Evolutionary conservation across 2,113 vertebrate species (phyloP).

Genomic region (Paracanthobrama guichenoti): DNA sequence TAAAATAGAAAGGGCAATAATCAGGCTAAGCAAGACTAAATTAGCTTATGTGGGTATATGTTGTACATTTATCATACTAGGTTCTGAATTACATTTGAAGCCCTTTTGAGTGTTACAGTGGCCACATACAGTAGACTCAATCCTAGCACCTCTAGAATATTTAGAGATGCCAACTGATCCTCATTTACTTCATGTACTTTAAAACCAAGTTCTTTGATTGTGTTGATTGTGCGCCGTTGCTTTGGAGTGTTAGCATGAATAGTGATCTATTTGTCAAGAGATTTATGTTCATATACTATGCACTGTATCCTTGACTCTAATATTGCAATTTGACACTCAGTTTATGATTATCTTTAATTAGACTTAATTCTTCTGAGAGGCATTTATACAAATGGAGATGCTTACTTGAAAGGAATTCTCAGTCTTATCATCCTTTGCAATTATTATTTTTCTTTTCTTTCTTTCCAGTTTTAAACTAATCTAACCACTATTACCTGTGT

Average conservation of each 20-base stretch:
- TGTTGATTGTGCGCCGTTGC: slow-evolving; percentile 9
- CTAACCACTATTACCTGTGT: not conserved
- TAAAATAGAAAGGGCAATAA: not conserved
- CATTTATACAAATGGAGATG: not conserved
- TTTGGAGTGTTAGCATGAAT: not conserved
- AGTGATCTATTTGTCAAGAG: not conserved
- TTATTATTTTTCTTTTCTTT: not conserved
- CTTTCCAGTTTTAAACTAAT: not conserved
- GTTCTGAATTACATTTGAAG: not conserved
- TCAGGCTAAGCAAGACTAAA: not conserved
- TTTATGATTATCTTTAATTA: not conserved
- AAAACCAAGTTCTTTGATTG: not conserved
- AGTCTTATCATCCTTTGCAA: not conserved
- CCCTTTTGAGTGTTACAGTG: not conserved
- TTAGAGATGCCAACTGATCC: not conserved
- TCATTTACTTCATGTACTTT: not conserved
- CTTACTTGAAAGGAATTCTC: slow-evolving; percentile 14
- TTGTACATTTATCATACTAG: not conserved
- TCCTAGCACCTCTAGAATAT: not conserved
- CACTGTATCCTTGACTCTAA: slow-evolving; percentile 33
- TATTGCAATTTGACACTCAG: slow-evolving; percentile 28
- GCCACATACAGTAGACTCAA: no score
- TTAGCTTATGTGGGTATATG: not conserved
- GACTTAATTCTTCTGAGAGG: not conserved
- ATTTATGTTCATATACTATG: slow-evolving; percentile 31